Evolutionary conservation across 2,113 vertebrate genomes (phyloP), one percentile per base, ranked within the genome.

Genomic region (Zosterops borbonicus): DNA sequence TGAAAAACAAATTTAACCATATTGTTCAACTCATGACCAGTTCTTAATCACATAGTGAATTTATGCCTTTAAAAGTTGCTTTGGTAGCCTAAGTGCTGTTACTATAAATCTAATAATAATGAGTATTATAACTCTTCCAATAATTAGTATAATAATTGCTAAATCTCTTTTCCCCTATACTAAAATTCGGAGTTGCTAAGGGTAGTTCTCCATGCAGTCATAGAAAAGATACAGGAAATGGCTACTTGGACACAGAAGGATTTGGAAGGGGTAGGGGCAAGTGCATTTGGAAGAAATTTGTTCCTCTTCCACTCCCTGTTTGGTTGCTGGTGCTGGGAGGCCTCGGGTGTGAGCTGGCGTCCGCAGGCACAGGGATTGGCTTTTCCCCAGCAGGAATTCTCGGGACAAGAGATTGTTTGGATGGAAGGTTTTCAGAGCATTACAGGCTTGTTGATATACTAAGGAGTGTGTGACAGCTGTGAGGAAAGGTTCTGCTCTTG

Each of bases 391-490:
- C 41, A 14, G 33, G 64, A 80, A 44, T 94, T 92, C 79, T 83
- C 1, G 0, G 90, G 68, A 64, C 56, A 52, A 83, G 85, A 33
- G 76, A 9, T 71, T 90, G 76, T 94, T 92, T 95, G 83, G 60
- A 75, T 87, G 68, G 73, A 81, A 78, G 92, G 83, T 70, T 93
- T 97, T 92, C 64, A 70, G 85, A 86, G 71, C 37, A 24, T 83
- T 90, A 68, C 69, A 27, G 44, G n/a, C 53, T 73, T 95, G 90
- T 83, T 96, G 92, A 78, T 93, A 56, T 9, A 94, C 92, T 89
- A 89, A 91, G 55, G 83, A 58, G 71, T 50, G 60, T 90, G 83
- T 84, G 77, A 87, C 92, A 96, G 94, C 94, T 95, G 88, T 37
- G 60, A 83, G 82, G 82, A 94, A 83, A 86, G 82, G 75, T 87